phyloP scores from a whole-genome alignment of 2,888 invertebrate genomes.

The Chamaedrilus cognettii region DNA sequence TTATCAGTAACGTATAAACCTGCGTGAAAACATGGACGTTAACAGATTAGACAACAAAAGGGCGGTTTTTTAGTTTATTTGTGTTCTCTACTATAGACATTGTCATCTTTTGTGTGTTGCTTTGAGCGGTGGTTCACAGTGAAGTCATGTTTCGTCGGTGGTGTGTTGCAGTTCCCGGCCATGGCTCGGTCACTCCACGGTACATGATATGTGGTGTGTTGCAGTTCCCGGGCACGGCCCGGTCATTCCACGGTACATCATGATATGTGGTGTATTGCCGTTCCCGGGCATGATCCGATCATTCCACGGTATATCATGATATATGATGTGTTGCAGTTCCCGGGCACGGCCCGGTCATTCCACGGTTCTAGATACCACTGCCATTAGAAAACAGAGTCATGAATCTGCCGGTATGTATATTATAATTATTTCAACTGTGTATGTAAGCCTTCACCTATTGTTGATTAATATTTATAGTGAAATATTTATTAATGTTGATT shows the following conservation, averaged over 20 bases:
- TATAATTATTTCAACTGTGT: too few species aligned
- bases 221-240: constrained; percentile 1
- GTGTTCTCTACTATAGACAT: not conserved
- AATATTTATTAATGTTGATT: too few species aligned
- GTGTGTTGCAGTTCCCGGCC: constrained; percentile 4
- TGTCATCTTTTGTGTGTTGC: not conserved
- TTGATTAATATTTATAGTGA: too few species aligned
- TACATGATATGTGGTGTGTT: not conserved
- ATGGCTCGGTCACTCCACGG: not conserved
- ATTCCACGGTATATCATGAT: constrained; percentile 8
- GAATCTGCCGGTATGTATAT: too few species aligned
- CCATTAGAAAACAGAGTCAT: too few species aligned
- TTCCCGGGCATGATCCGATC: not conserved
- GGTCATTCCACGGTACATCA: constrained; percentile 10
- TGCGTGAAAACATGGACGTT: too few species aligned
- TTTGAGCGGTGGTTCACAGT: not conserved
- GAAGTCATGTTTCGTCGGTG: not conserved
- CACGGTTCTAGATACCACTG: too few species aligned
- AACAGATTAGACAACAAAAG: too few species aligned
- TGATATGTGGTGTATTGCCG: not conserved
- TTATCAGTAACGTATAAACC: too few species aligned
- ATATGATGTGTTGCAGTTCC: not conserved
- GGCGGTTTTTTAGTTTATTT: not conserved
- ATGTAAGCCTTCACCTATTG: too few species aligned
- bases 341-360: constrained; percentile 1